Base-by-base conservation (phyloP, 1,140 invertebrate genomes). In the Danaus plexippus region DNA sequence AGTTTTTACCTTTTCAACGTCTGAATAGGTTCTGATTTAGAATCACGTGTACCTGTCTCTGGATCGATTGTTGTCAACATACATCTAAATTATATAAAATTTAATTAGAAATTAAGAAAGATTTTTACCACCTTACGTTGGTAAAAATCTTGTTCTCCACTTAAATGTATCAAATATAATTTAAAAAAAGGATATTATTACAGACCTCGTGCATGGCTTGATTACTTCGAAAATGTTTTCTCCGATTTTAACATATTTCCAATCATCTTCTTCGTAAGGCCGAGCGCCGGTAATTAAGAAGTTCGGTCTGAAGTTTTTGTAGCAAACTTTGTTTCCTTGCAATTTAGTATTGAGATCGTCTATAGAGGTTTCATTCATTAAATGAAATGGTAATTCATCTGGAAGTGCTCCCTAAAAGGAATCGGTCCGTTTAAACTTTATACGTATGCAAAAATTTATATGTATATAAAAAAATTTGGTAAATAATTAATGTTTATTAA, bases 231-330 rank as follows among this genome's bases (percentile, higher is more conserved):
- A 90, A 22, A 92, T 82, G 45, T 89, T 73, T 10, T 82, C 69
- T 2, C 92, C 92, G 54, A 94, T 92, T 82, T 91, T 92, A 11
- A 94, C 73, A 82, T 89, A 93, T 43, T 90, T 88, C 92, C 92
- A 93, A 11, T 85, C 76, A 59, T 94, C 92, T 78, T 94, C 93
- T 5, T 89, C 91, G 66, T 89, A 92, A 2, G 91, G 68, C 13
- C 85, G 62, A 1, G 89, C 77, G 1, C 91, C 92, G 64, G 90
- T 89, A 9, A 94, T 84, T 0, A 94, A 84, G 56, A 94, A 90
- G 75, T 93, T 94, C 1, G 90, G 89, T 43, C 93, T 85, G 71
- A 94, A 94, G 78, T 52, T 89, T 66, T 7, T 88, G 55, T n/a
- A 87, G 12, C 86, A 73, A 11, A 89, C 81, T 15, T 88, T 59